These are phyloP conservation scores for Gobius niger DNA, from an alignment of 2,113 vertebrate species.

Conservation along the genomic window DNA sequence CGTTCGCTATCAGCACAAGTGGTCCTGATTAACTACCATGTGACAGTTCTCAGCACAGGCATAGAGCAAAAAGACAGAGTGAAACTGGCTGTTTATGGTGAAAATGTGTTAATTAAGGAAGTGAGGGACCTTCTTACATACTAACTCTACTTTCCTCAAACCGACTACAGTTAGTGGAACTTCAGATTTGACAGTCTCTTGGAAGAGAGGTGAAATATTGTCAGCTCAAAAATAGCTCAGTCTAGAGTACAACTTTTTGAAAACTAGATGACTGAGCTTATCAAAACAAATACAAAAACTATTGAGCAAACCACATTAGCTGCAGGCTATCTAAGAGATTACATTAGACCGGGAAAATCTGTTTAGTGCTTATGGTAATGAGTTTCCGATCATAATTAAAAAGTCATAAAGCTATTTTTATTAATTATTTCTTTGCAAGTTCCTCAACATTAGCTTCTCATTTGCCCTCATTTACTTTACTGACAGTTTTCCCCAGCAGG, in stretches of 20 bases:
- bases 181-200: too few relatives aligned
- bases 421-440: conserved; percentile 24
- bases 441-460: conserved; percentile 31
- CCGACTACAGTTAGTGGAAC: too few relatives aligned
- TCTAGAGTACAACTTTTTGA: neutral
- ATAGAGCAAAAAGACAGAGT: conserved; percentile 14
- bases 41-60: conserved; percentile 25
- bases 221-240: too few relatives aligned
- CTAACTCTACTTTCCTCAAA: neutral
- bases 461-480: conserved; percentile 20
- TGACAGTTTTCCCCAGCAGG: conserved; percentile 3
- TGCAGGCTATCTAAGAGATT: conserved; percentile 1
- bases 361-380: conserved; percentile 25
- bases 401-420: conserved; percentile 33
- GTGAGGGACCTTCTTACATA: neutral
- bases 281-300: neutral
- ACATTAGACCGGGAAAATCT: conserved; percentile 13
- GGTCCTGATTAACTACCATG: conserved; percentile 31
- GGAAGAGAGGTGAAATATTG: too few relatives aligned
- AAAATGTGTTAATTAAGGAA: conserved; percentile 15
- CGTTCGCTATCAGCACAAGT: conserved; percentile 21
- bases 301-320: conserved; percentile 15
- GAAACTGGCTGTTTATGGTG: conserved; percentile 16
- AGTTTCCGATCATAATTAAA: conserved; percentile 31
- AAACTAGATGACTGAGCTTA: neutral